Conservation (phyloP, 1,140 invertebrate genomes). For the Zaprionus inermis region DNA sequence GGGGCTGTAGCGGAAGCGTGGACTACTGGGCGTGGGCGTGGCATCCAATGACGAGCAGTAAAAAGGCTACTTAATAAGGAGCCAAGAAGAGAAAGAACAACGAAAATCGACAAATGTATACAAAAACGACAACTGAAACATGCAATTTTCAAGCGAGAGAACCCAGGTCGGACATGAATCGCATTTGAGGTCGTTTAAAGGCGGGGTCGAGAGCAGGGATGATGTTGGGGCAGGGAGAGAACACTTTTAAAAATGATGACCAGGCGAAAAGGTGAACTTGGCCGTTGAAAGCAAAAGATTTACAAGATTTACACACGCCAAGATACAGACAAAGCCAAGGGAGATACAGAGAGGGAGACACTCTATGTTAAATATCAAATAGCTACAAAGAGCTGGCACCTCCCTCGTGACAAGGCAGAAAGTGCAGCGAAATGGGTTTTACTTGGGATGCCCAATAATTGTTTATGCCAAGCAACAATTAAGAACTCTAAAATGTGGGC, state of each 20-base stretch:
- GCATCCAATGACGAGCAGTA: constrained; percentile 11
- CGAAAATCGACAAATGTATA: constrained; percentile 15
- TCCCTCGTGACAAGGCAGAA: constrained; percentile 64
- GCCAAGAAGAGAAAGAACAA: not conserved
- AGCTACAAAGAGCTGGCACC: constrained; percentile 55
- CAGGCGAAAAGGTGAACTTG: constrained; percentile 41
- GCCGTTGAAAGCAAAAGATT: constrained; percentile 72
- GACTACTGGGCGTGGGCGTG: constrained; percentile 23
- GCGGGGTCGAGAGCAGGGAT: not conserved
- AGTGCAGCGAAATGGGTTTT: constrained; percentile 17
- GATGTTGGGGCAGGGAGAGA: constrained; percentile 20
- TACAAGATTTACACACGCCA: constrained; percentile 77
- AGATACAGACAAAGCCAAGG: constrained; percentile 32
- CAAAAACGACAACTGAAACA: constrained; percentile 59
- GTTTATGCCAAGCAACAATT: constrained; percentile 73
- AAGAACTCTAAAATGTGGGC: constrained; percentile 66
- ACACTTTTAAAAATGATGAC: constrained; percentile 77
- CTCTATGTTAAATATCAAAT: constrained; percentile 71
- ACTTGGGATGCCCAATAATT: constrained; percentile 56
- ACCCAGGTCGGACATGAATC: constrained; percentile 53
- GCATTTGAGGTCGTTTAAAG: constrained; percentile 71
- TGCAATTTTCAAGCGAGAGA: constrained; percentile 58
- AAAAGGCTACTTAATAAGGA: constrained; percentile 68
- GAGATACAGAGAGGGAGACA: not conserved
- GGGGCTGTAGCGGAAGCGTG: not conserved